Percentiles rank a stretch among this genome's conserved stretches.
These are phyloP conservation scores for Eudasyphora cyanicolor DNA, from an alignment of 2,888 invertebrate species.

Conservation along the genomic window DNA sequence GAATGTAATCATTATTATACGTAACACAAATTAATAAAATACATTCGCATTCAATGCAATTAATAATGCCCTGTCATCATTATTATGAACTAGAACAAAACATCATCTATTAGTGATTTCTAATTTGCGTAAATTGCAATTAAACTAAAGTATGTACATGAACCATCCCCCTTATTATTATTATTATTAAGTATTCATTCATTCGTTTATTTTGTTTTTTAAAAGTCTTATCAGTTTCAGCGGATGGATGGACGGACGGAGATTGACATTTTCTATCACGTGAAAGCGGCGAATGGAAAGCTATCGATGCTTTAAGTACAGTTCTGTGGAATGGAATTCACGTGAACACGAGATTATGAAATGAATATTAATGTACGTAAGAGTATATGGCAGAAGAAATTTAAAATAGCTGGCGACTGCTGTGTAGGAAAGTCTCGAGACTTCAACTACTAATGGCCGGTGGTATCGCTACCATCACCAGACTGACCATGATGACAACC, in stretches of 20 bases:
- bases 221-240: not conserved
- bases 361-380: not conserved
- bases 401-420: not conserved
- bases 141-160: not conserved
- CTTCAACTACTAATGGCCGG: constrained; percentile 3
- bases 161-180: not conserved
- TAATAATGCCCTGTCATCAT: not conserved
- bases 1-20: too few relatives aligned
- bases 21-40: too few relatives aligned
- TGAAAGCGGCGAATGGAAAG: not conserved
- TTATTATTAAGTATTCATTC: not conserved
- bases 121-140: not conserved
- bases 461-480: not conserved
- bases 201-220: not conserved
- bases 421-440: constrained; percentile 23
- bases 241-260: not conserved
- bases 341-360: constrained; percentile 19
- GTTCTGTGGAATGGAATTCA: not conserved
- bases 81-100: too few relatives aligned
- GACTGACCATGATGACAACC: not conserved
- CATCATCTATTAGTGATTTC: too few relatives aligned
- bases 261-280: not conserved
- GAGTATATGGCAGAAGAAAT: too few relatives aligned
- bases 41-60: too few relatives aligned
- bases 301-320: not conserved